Conservation (phyloP, 2,797 vertebrate genomes). For the Anguilla anguilla region DNA sequence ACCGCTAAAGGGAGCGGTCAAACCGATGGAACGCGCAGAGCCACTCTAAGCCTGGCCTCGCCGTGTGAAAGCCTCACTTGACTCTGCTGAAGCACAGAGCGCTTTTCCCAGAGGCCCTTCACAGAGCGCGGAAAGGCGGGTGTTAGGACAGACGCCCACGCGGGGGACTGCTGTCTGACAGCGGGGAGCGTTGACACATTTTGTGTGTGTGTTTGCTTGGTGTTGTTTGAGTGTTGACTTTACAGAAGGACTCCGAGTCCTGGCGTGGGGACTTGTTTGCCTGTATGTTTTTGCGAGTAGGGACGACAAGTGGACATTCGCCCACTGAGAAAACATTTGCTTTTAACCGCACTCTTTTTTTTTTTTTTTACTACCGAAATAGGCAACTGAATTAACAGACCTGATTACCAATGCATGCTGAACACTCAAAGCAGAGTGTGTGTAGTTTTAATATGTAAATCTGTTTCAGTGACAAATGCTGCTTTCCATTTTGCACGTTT, state of each 20-base stretch:
- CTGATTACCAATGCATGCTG: background rate
- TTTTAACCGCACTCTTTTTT: background rate
- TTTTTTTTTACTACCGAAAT: background rate
- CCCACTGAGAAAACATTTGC: conserved; percentile 14
- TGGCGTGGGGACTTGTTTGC: conserved; percentile 37
- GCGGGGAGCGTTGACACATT: background rate
- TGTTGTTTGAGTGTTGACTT: conserved; percentile 25
- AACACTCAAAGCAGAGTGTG: background rate
- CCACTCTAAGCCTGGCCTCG: background rate
- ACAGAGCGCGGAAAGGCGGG: background rate
- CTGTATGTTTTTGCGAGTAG: conserved; percentile 32
- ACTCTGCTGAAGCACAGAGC: background rate
- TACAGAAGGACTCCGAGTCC: background rate
- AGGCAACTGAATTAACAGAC: background rate
- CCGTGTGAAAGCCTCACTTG: background rate
- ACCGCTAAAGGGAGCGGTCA: background rate
- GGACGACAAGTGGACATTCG: background rate
- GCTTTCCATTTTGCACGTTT: background rate
- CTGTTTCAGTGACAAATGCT: background rate
- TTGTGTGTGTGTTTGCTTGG: conserved; percentile 23
- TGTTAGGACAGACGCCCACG: background rate
- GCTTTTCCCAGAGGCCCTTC: background rate
- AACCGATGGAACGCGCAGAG: background rate
- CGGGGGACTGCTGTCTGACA: background rate
- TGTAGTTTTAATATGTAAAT: background rate